phyloP scores from a whole-genome alignment of 2,113 vertebrate genomes.

The Cinclus cinclus region DNA sequence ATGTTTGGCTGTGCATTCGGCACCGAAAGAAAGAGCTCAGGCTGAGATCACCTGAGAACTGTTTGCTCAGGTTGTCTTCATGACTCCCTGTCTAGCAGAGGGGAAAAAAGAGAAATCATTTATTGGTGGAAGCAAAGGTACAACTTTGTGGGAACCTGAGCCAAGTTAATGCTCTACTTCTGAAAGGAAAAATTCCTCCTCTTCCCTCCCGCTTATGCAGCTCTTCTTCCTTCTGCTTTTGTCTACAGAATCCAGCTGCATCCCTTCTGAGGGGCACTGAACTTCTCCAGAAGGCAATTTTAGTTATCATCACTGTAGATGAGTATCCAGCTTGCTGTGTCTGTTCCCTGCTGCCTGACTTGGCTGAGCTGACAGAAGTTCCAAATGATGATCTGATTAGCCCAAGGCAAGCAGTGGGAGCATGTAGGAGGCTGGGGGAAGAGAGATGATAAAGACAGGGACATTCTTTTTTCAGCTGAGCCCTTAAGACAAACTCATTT shows the following conservation, averaged over 20 bases:
- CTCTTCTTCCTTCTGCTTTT: not conserved
- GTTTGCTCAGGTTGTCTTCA: not conserved
- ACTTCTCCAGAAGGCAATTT: not conserved
- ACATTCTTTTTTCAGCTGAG: not conserved
- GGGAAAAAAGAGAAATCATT: not conserved
- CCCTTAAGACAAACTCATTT: not conserved
- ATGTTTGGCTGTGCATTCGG: fast-evolving
- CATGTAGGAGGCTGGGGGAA: not conserved
- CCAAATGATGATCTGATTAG: not conserved
- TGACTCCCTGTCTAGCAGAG: not conserved
- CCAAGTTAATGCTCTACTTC: not conserved
- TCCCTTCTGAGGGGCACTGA: not conserved
- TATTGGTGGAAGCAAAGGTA: not conserved
- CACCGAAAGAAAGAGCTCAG: not conserved
- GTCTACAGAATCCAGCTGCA: not conserved
- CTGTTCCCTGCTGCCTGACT: not conserved
- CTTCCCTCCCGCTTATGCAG: fast-evolving
- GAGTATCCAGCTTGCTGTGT: not conserved
- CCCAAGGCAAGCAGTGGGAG: not conserved
- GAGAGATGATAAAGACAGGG: not conserved
- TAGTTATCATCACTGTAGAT: not conserved
- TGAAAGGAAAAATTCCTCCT: not conserved
- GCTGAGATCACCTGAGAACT: not conserved
- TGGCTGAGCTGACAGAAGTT: not conserved
- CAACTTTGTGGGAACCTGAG: not conserved